Evolutionary conservation across 2,797 vertebrate species (phyloP).

Genomic region (Pempheris klunzingeri): DNA sequence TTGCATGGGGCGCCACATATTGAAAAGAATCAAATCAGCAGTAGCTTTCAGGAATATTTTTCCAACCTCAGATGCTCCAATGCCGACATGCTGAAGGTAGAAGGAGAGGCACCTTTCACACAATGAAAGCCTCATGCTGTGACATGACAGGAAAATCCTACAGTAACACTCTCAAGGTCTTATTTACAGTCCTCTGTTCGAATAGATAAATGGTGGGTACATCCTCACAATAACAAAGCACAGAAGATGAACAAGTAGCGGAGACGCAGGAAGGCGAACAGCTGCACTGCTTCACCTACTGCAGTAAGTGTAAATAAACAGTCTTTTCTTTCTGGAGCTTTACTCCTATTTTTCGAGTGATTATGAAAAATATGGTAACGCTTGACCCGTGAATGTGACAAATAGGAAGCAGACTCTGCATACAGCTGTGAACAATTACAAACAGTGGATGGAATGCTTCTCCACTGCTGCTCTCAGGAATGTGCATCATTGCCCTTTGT

Average conservation of each 20-base stretch:
- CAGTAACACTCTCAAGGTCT: constrained; percentile 52
- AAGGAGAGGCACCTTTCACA: constrained; percentile 47
- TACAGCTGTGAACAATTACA: constrained; percentile 83
- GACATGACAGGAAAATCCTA: constrained; percentile 44
- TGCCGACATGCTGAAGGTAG: not conserved
- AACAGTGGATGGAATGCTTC: constrained; percentile 79
- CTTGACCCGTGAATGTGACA: constrained; percentile 81
- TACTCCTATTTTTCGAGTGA: constrained; percentile 62
- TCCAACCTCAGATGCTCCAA: constrained; percentile 17
- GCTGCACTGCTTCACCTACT: constrained; percentile 61
- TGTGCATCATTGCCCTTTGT: constrained; percentile 76
- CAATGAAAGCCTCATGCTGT: constrained; percentile 57
- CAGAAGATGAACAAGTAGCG: constrained; percentile 43
- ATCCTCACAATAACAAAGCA: constrained; percentile 42
- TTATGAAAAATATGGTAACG: constrained; percentile 71
- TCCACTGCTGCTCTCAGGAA: constrained; percentile 74
- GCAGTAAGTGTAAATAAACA: constrained; percentile 53
- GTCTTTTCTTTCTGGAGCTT: constrained; percentile 46
- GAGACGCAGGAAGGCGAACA: constrained; percentile 36
- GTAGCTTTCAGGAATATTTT: constrained; percentile 27
- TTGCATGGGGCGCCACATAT: constrained; percentile 19
- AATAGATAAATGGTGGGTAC: constrained; percentile 48
- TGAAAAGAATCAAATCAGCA: constrained; percentile 47
- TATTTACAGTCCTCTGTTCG: constrained; percentile 45
- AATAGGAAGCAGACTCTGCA: constrained; percentile 77